Conservation (phyloP, 2,797 vertebrate species). For the Tolypeutes matacus region DNA sequence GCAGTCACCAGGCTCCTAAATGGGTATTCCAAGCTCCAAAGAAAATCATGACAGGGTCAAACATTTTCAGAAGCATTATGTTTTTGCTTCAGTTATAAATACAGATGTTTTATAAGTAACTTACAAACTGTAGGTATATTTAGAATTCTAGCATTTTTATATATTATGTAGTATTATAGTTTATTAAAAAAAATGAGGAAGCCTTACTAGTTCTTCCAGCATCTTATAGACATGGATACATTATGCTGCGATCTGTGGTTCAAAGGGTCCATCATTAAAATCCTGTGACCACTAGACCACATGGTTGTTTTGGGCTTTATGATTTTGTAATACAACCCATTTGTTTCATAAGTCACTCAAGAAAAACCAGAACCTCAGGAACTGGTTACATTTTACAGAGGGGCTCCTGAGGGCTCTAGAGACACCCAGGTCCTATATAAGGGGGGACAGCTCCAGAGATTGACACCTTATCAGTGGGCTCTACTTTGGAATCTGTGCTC, state of each 20-base stretch:
- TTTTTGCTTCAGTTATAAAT: constrained; percentile 45
- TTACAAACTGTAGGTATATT: background rate
- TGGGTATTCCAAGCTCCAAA: constrained; percentile 28
- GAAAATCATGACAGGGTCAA: constrained; percentile 1
- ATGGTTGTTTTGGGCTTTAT: background rate
- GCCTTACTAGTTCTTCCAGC: background rate
- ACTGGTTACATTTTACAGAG: constrained; percentile 33
- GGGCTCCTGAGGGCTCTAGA: no score
- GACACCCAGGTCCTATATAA: no score
- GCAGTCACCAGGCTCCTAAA: background rate
- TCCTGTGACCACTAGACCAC: background rate
- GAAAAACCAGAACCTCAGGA: constrained; percentile 42
- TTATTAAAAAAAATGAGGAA: constrained; percentile 14
- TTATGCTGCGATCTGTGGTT: background rate
- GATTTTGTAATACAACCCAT: background rate
- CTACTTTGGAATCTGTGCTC: no score
- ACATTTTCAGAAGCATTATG: background rate
- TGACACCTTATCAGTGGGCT: no score
- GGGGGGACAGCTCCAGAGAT: no score
- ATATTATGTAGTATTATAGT: constrained; percentile 8
- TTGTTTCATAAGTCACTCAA: constrained; percentile 51
- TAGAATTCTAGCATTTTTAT: background rate
- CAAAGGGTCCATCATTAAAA: background rate
- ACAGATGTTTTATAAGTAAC: background rate
- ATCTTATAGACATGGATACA: background rate